Evolutionary conservation across 1,140 invertebrate species (phyloP).

Genomic region (Eumaeus atala): DNA sequence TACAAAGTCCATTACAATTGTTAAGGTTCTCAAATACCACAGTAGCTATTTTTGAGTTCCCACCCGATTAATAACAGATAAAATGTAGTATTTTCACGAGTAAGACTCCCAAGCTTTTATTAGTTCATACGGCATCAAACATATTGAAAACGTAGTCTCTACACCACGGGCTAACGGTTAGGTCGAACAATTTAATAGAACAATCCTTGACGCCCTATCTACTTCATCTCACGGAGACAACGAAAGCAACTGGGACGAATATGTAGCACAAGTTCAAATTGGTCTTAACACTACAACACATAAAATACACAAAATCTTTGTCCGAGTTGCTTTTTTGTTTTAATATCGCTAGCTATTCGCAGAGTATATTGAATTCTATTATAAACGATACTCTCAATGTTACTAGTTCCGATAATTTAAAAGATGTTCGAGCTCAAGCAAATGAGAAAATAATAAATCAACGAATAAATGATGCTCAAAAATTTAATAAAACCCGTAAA

Average conservation of each 20-base stretch:
- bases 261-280: constrained; percentile 29
- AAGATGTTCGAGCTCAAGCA: not conserved
- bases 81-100: no score
- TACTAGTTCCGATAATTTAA: not conserved
- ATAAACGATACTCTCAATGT: constrained; percentile 8
- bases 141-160: constrained; percentile 30
- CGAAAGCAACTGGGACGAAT: constrained; percentile 31
- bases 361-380: constrained; percentile 19
- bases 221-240: constrained; percentile 26
- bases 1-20: constrained; percentile 14
- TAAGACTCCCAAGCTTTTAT: constrained; percentile 5
- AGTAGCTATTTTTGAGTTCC: no score
- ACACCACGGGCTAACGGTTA: constrained; percentile 34
- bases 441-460: not conserved
- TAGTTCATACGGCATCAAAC: constrained; percentile 14
- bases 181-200: constrained; percentile 31
- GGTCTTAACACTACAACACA: constrained; percentile 34
- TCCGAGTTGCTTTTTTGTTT: constrained; percentile 33
- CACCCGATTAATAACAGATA: no score
- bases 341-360: constrained; percentile 19
- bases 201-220: constrained; percentile 25
- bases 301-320: constrained; percentile 21
- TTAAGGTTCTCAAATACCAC: no score
- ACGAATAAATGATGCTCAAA: constrained; percentile 8
- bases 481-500: constrained; percentile 17